These are phyloP conservation scores for Panthera tigris DNA, from an alignment of 2,113 vertebrate species.

Conservation along the genomic window DNA sequence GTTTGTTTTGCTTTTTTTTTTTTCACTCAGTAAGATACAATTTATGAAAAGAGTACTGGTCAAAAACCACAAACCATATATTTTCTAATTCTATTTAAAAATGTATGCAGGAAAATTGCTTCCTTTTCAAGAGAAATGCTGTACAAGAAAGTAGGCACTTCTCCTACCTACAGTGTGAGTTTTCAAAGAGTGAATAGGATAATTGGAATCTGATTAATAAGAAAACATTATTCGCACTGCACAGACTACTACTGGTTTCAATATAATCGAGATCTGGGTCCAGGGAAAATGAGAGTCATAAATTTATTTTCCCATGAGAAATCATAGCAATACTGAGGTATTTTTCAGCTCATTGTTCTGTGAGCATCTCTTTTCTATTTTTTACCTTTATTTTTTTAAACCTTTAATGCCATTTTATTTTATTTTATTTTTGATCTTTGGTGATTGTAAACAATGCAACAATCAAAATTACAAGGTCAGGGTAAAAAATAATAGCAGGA, in stretches of 20 bases:
- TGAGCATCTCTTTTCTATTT: background rate
- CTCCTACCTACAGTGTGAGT: background rate
- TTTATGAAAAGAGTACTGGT: slow-evolving; percentile 27
- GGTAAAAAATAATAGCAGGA: background rate
- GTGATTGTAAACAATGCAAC: background rate
- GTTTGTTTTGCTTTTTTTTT: background rate
- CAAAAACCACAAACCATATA: background rate
- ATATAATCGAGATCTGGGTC: background rate
- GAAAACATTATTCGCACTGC: slow-evolving; percentile 24
- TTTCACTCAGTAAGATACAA: background rate
- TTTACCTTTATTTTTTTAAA: background rate
- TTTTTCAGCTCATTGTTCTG: background rate
- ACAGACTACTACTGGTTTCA: background rate
- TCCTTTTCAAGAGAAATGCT: slow-evolving; percentile 31
- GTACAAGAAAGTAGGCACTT: background rate
- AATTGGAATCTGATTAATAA: slow-evolving; percentile 51
- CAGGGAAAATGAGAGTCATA: background rate
- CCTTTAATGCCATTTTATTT: background rate
- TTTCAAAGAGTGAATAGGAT: background rate
- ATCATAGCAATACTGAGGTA: background rate
- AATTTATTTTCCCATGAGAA: background rate
- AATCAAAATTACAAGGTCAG: background rate
- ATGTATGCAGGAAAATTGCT: slow-evolving; percentile 40
- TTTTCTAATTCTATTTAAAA: slow-evolving; percentile 64
- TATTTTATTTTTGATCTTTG: background rate